Evolutionary conservation across 2,888 invertebrate genomes (phyloP).

Genomic region (Cyaniris semiargus): DNA sequence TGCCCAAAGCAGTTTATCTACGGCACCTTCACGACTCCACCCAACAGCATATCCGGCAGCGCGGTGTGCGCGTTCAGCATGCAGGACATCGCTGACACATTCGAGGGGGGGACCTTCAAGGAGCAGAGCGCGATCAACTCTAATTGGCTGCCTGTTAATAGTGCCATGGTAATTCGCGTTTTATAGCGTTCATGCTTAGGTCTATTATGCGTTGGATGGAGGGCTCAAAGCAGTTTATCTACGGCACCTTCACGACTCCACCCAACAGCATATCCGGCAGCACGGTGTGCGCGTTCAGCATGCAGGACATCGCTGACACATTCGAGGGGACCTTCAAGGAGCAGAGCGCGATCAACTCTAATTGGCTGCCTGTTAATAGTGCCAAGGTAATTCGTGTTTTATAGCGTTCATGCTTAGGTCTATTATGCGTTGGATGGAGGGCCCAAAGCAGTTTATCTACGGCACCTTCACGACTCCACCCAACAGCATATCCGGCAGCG

Average conservation of each 20-base stretch:
- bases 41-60: conserved; percentile 97
- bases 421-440: too few species aligned
- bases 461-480: conserved; percentile 98
- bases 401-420: too few species aligned
- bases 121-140: conserved; percentile 94
- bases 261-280: conserved; percentile 98
- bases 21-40: conserved; percentile 97
- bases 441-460: conserved; percentile 87
- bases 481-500: conserved; percentile 98
- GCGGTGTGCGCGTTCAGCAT: conserved; percentile 99
- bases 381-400: conserved; percentile 82
- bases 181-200: too few species aligned
- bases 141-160: conserved; percentile 96
- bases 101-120: conserved; percentile 98
- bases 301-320: conserved; percentile 95
- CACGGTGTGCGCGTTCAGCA: conserved; percentile 98
- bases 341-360: conserved; percentile 92
- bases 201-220: too few species aligned
- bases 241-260: conserved; percentile 98
- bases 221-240: conserved; percentile 85
- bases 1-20: conserved; percentile 87
- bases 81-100: conserved; percentile 96
- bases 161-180: conserved; percentile 83
- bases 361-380: conserved; percentile 96
- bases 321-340: conserved; percentile 99